Evolutionary conservation across 2,888 invertebrate species (phyloP).

Genomic region (Cheilosia scutellata): DNA sequence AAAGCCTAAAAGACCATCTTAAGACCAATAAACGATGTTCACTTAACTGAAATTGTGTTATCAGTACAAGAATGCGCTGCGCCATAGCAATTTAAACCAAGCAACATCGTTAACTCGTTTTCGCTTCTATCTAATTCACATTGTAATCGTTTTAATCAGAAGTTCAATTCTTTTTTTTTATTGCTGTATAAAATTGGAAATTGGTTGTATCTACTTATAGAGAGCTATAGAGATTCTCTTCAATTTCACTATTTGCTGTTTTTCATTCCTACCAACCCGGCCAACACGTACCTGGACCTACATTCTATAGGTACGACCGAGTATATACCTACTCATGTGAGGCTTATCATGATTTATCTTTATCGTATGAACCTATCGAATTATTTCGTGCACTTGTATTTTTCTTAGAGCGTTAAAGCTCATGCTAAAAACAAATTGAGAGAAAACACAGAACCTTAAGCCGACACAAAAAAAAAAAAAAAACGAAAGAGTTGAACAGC

Average conservation of each 20-base stretch:
- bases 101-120: conserved; percentile 49
- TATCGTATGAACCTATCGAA: conserved; percentile 60
- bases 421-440: conserved; percentile 74
- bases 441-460: conserved; percentile 37
- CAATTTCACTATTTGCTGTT: conserved; percentile 30
- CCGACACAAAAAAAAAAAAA: conserved; percentile 18
- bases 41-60: conserved; percentile 54
- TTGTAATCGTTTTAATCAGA: conserved; percentile 67
- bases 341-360: conserved; percentile 66
- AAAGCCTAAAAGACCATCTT: background rate
- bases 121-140: conserved; percentile 55
- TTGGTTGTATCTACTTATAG: conserved; percentile 26
- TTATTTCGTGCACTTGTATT: conserved; percentile 69
- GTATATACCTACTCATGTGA: conserved; percentile 23
- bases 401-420: conserved; percentile 59
- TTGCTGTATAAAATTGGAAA: conserved; percentile 24
- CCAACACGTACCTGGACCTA: background rate
- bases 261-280: background rate
- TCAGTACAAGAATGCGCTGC: conserved; percentile 43
- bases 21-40: conserved; percentile 3
- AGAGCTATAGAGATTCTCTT: conserved; percentile 39
- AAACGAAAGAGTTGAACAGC: conserved; percentile 47
- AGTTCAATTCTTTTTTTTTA: conserved; percentile 46
- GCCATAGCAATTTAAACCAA: conserved; percentile 38
- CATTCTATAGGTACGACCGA: background rate